Evolutionary conservation across 2,888 invertebrate genomes (phyloP), one percentile per base, ranked within the genome.

Genomic region (Eurytoma adleriae): DNA sequence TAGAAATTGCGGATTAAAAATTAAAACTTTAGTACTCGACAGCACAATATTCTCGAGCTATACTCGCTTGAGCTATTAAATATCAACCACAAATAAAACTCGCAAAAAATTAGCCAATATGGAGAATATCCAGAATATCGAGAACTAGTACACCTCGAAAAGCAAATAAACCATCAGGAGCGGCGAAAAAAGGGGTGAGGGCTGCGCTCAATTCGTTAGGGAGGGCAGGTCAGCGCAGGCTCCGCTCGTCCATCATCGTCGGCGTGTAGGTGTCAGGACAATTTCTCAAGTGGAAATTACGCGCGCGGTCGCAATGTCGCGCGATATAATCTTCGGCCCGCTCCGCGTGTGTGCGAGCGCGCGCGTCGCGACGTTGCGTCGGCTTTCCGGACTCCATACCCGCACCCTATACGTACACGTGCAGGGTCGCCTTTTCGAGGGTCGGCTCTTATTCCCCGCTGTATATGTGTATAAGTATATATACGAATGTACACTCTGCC

Each of bases 241-340:
- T 30, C 24, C 67, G 69, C 67, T 77, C 77, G 78, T 80, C 70
- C 77, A 80, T 82, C 80, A 78, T 83, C 56, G 57, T 72, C 78
- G 62, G 12, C 50, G 30, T 50, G 24, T 18, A 67, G 76, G 56
- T 52, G 68, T 14, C 14, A 40, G 54, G 59, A 81, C 80, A 79
- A 85, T 85, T 84, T 84, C 84, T 86, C 85, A 85, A 81, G 80
- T 71, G 75, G 80, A 83, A 84, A 83, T 85, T 83, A 84, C 80
- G 81, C 78, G 40, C 69, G 76, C 74, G 78, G 70, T 74, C 80
- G 78, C 69, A 81, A 76, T 79, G 78, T 74, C 75, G 71, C 69
- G 83, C 79, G 84, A 85, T 85, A 82, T 78, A 76, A 84, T 85
- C 84, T 82, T 80, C 75, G 79, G 50, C 18, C 50, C 48, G 48